phyloP scores from a whole-genome alignment of 2,797 vertebrate genomes.

The Leuciscus waleckii region DNA sequence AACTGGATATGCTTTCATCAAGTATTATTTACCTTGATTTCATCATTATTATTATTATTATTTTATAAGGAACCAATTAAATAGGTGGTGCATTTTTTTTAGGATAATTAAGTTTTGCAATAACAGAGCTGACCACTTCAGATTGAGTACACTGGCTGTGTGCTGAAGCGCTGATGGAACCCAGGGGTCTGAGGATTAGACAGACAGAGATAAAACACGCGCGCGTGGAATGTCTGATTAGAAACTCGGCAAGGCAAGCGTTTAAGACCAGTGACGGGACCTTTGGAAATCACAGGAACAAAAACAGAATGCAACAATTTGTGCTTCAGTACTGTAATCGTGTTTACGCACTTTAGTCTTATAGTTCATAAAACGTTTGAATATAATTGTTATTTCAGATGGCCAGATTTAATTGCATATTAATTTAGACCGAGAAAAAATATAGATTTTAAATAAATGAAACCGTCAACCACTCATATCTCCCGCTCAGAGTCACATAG shows the following conservation, averaged over 20 bases:
- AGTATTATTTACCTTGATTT: neutral
- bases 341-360: neutral
- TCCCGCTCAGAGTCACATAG: neutral
- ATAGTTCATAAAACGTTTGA: neutral
- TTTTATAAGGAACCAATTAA: neutral
- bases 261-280: neutral
- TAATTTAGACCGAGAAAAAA: neutral
- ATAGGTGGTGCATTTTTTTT: neutral
- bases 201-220: conserved; percentile 66
- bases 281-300: conserved; percentile 22
- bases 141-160: conserved; percentile 43
- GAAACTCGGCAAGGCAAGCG: conserved; percentile 49
- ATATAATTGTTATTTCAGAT: neutral
- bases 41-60: too few relatives aligned
- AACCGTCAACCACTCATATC: neutral
- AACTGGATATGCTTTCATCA: neutral
- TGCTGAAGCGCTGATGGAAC: conserved; percentile 57
- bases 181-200: conserved; percentile 55
- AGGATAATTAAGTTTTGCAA: neutral
- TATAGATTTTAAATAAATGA: neutral
- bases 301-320: neutral
- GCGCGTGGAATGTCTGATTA: conserved; percentile 63
- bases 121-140: conserved; percentile 10
- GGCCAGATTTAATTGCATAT: neutral
- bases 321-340: neutral